These are phyloP conservation scores for Sesamia nonagrioides DNA, from an alignment of 1,140 invertebrate genomes.

Conservation along the genomic window DNA sequence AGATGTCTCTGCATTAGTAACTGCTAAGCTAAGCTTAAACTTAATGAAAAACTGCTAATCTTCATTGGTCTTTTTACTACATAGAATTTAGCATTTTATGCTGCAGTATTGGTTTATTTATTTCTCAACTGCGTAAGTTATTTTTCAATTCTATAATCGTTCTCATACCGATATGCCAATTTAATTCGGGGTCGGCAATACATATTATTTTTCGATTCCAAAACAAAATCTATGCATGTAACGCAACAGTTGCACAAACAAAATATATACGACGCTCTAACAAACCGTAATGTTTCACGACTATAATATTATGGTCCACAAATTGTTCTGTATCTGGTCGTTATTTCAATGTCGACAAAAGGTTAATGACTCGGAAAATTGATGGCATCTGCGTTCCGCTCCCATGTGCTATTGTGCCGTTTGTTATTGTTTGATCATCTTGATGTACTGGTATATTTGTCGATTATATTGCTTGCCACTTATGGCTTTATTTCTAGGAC, in stretches of 20 bases:
- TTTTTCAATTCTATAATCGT: too few relatives aligned
- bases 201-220: background rate
- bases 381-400: constrained; percentile 52
- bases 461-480: constrained; percentile 1
- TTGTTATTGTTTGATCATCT: constrained; percentile 44
- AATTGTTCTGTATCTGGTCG: constrained; percentile 41
- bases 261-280: constrained; percentile 17
- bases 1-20: too few relatives aligned
- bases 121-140: too few relatives aligned
- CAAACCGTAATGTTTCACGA: constrained; percentile 22
- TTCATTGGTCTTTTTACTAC: too few relatives aligned
- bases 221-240: background rate
- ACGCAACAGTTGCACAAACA: constrained; percentile 3
- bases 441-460: constrained; percentile 15
- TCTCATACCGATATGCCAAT: background rate
- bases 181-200: background rate
- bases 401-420: constrained; percentile 39
- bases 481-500: background rate
- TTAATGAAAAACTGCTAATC: too few relatives aligned
- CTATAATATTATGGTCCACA: background rate
- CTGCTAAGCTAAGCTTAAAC: too few relatives aligned
- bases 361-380: constrained; percentile 58
- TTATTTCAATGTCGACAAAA: constrained; percentile 61
- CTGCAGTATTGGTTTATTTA: too few relatives aligned
- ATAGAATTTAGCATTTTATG: too few relatives aligned